A percentile compares a stretch with the other conserved stretches of the same genome.
phyloP scores from a whole-genome alignment of 2,113 vertebrate genomes.

The Lepus americanus region DNA sequence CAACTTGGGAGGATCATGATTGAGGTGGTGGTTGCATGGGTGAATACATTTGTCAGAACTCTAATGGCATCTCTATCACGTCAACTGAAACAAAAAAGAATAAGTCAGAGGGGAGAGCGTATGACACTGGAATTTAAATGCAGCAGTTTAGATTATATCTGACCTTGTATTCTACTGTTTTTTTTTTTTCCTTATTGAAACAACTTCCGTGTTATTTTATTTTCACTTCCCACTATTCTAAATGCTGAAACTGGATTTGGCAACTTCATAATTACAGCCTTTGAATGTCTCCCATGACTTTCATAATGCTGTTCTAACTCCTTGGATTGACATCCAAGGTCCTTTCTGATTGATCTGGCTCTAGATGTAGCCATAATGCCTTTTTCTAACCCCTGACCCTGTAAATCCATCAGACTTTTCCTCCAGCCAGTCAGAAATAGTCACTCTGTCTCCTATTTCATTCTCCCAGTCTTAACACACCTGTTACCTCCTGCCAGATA shows the following conservation, averaged over 20 bases:
- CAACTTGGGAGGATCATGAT: not conserved
- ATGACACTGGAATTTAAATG: not conserved
- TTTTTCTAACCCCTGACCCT: not conserved
- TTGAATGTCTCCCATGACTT: not conserved
- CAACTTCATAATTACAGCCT: not conserved
- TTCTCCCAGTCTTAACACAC: not conserved
- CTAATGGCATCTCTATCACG: not conserved
- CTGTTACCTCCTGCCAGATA: not conserved
- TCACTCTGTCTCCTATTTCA: not conserved
- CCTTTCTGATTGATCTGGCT: not conserved
- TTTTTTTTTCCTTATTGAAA: not conserved
- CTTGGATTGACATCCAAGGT: not conserved
- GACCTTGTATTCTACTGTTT: not conserved
- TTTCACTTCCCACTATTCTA: not conserved
- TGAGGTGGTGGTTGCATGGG: not conserved
- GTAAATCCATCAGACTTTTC: not conserved
- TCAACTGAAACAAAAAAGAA: not conserved
- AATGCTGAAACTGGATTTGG: not conserved
- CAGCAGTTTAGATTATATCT: not conserved
- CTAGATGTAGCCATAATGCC: no score
- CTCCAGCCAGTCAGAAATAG: not conserved
- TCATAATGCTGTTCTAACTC: not conserved
- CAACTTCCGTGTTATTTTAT: not conserved
- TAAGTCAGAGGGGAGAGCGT: accelerated
- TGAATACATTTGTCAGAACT: not conserved